phyloP scores from a whole-genome alignment of 1,140 invertebrate genomes.

The Papilio polytes region DNA sequence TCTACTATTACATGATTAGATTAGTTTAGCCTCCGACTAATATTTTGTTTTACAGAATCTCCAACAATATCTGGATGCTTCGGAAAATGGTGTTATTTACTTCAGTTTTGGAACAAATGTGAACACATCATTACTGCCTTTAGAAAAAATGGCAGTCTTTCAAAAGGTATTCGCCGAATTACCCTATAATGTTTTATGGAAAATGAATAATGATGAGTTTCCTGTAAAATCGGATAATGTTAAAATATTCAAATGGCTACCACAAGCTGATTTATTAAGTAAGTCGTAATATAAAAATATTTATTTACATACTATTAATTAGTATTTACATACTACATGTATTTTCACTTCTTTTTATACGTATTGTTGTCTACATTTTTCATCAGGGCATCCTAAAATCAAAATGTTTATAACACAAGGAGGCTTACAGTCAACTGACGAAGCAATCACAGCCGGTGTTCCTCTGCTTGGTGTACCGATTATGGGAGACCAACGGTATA shows the following conservation, averaged over 20 bases:
- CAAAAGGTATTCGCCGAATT: conserved; percentile 76
- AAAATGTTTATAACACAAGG: conserved; percentile 58
- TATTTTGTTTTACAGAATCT: conserved; percentile 53
- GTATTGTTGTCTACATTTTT: too few species aligned
- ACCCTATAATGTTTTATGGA: conserved; percentile 82
- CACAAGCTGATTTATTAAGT: conserved; percentile 54
- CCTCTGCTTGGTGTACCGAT: conserved; percentile 48
- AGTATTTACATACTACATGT: too few species aligned
- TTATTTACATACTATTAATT: too few species aligned
- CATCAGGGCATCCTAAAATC: conserved; percentile 52
- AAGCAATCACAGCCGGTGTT: conserved; percentile 41
- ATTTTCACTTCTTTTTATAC: too few species aligned
- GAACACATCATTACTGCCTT: conserved; percentile 67
- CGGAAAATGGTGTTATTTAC: conserved; percentile 70
- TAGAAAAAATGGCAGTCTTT: conserved; percentile 67
- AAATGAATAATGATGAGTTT: conserved; percentile 74
- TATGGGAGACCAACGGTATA: conserved; percentile 47
- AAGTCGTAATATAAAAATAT: too few species aligned
- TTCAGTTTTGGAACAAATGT: conserved; percentile 84
- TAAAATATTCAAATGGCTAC: conserved; percentile 79
- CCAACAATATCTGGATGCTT: conserved; percentile 52
- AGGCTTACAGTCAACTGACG: conserved; percentile 60
- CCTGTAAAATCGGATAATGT: conserved; percentile 55
- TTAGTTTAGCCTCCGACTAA: too few species aligned
- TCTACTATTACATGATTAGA: too few species aligned